Percentiles rank a stretch among this genome's conserved stretches.
phyloP scores from a whole-genome alignment of 2,113 vertebrate species.

The Tretioscincus oriximinensis region DNA sequence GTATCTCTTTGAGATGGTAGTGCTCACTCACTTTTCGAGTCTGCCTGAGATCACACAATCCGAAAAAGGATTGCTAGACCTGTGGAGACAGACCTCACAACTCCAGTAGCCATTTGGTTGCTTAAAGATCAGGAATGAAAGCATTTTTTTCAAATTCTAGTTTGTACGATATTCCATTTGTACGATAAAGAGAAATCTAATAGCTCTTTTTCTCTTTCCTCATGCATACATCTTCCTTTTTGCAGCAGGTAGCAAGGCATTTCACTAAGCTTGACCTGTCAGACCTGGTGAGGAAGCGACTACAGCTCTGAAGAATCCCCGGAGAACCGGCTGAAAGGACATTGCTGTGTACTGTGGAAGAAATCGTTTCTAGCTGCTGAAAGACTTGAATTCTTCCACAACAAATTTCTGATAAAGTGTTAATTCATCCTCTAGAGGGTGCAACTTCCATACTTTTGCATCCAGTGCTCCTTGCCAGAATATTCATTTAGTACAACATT shows the following conservation, averaged over 20 bases:
- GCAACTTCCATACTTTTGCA: constrained; percentile 7
- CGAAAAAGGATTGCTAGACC: too few relatives aligned
- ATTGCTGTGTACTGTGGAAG: too few relatives aligned
- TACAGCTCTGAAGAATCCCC: background rate
- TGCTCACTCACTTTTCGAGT: too few relatives aligned
- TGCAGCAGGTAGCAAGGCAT: background rate
- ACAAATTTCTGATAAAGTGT: background rate
- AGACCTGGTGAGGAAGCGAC: background rate
- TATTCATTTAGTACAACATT: background rate
- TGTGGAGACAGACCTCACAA: too few relatives aligned
- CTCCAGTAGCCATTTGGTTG: too few relatives aligned
- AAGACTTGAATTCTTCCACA: background rate
- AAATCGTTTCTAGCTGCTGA: background rate
- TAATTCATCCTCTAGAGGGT: constrained; percentile 24
- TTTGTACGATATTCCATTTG: too few relatives aligned
- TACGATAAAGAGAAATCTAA: too few relatives aligned
- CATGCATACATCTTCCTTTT: background rate
- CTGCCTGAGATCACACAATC: too few relatives aligned
- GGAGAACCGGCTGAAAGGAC: background rate
- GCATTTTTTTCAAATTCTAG: too few relatives aligned
- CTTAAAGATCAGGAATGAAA: too few relatives aligned
- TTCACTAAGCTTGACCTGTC: background rate
- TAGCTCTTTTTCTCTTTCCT: too few relatives aligned
- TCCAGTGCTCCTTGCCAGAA: background rate
- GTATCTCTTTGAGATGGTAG: too few relatives aligned